These are phyloP conservation scores for Ptychoptera contaminata DNA, from an alignment of 2,888 invertebrate genomes.

Conservation along the genomic window DNA sequence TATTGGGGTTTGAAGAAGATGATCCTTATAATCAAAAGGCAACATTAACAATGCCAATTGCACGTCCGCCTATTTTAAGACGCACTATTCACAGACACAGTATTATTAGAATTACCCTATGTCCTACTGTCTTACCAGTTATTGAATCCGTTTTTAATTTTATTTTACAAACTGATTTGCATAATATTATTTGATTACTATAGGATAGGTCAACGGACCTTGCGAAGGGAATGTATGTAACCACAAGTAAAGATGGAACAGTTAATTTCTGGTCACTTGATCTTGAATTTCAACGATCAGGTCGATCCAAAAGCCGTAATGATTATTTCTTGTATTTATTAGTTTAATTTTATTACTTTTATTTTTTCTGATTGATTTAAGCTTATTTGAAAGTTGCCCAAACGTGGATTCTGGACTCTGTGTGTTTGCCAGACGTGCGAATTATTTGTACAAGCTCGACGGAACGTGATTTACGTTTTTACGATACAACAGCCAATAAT, in stretches of 20 bases:
- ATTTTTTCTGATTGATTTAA: slow-evolving; percentile 17
- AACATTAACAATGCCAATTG: slow-evolving; percentile 45
- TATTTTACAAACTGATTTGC: not conserved
- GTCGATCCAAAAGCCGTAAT: slow-evolving; percentile 47
- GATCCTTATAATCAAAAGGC: slow-evolving; percentile 46
- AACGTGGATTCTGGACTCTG: slow-evolving; percentile 61
- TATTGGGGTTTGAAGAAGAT: slow-evolving; percentile 53
- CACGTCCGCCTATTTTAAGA: slow-evolving; percentile 38
- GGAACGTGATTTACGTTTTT: slow-evolving; percentile 63
- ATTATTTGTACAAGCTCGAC: slow-evolving; percentile 62
- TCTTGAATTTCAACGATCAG: slow-evolving; percentile 45
- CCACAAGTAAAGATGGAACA: slow-evolving; percentile 59
- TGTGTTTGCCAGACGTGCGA: slow-evolving; percentile 58
- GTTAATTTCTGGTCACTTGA: slow-evolving; percentile 65
- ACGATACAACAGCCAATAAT: slow-evolving; percentile 58
- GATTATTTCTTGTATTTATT: no score
- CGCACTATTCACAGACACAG: slow-evolving; percentile 54
- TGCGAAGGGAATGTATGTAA: slow-evolving; percentile 52
- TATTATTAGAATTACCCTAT: slow-evolving; percentile 46
- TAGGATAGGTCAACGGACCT: slow-evolving; percentile 40
- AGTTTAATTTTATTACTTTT: slow-evolving; percentile 13
- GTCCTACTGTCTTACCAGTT: slow-evolving; percentile 34
- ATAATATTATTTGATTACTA: slow-evolving; percentile 4
- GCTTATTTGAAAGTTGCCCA: slow-evolving; percentile 42
- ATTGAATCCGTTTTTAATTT: not conserved